A percentile compares a stretch with the other conserved stretches of the same genome.
Conservation (phyloP, 2,888 invertebrate genomes). For the Sericinus montela region DNA sequence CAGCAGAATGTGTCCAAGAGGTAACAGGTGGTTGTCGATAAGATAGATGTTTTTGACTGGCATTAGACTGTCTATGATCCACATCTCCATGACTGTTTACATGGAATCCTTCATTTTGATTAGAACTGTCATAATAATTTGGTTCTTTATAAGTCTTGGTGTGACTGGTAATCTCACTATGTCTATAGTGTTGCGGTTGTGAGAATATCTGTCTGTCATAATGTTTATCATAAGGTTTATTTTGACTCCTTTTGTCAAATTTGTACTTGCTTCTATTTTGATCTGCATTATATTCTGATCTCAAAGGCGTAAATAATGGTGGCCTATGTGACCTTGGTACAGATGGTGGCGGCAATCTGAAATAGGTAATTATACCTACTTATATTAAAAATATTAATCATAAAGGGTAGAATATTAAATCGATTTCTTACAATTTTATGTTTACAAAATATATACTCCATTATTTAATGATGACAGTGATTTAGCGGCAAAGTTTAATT, state of each 20-base stretch:
- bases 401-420: too few species aligned
- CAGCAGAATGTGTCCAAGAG: slow-evolving; percentile 40
- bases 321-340: slow-evolving; percentile 37
- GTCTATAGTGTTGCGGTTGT: slow-evolving; percentile 30
- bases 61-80: slow-evolving; percentile 44
- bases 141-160: slow-evolving; percentile 27
- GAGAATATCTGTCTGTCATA: slow-evolving; percentile 34
- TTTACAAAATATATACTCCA: too few species aligned
- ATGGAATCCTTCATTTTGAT: slow-evolving; percentile 27
- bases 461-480: background rate
- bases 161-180: slow-evolving; percentile 30
- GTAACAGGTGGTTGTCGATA: slow-evolving; percentile 26
- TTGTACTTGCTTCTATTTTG: slow-evolving; percentile 12
- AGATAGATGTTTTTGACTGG: background rate
- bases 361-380: background rate
- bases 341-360: slow-evolving; percentile 54
- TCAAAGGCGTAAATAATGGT: slow-evolving; percentile 30
- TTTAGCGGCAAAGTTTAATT: slow-evolving; percentile 8
- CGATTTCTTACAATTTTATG: too few species aligned
- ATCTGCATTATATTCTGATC: slow-evolving; percentile 20
- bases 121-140: slow-evolving; percentile 33
- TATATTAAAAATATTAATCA: background rate
- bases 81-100: slow-evolving; percentile 62
- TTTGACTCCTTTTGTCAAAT: slow-evolving; percentile 30
- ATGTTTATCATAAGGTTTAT: slow-evolving; percentile 34